Percentiles rank a stretch among this genome's conserved stretches.
These are phyloP conservation scores for Nephila pilipes DNA, from an alignment of 1,140 invertebrate genomes.

Conservation along the genomic window DNA sequence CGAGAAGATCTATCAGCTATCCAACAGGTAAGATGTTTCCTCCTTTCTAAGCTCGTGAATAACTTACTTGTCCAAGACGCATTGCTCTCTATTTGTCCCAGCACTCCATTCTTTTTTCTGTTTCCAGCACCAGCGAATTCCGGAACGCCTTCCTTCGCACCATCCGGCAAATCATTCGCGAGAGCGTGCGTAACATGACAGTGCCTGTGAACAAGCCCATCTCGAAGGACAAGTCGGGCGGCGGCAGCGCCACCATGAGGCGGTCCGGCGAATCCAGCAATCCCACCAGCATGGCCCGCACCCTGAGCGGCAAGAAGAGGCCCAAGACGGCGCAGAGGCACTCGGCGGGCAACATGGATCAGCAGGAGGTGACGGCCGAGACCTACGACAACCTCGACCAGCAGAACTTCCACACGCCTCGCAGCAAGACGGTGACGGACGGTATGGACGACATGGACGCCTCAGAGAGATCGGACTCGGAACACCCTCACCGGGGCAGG, in stretches of 20 bases:
- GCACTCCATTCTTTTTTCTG: not conserved
- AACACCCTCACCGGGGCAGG: conserved; percentile 77
- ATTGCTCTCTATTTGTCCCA: no score
- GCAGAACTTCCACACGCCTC: conserved; percentile 89
- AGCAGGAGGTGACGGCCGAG: conserved; percentile 79
- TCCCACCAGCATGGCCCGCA: conserved; percentile 81
- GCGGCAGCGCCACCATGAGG: conserved; percentile 85
- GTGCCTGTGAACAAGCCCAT: conserved; percentile 85
- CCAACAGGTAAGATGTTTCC: conserved; percentile 89
- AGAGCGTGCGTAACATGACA: conserved; percentile 97
- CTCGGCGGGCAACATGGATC: conserved; percentile 92
- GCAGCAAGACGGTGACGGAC: conserved; percentile 95
- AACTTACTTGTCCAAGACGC: no score
- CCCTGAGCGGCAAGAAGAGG: conserved; percentile 85
- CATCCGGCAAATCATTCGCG: conserved; percentile 96
- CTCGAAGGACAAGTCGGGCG: conserved; percentile 52
- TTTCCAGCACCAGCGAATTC: conserved; percentile 93
- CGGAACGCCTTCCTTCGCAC: conserved; percentile 97
- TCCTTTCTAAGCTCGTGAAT: not conserved
- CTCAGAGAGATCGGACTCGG: conserved; percentile 61
- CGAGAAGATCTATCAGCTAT: conserved; percentile 98
- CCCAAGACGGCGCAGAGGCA: conserved; percentile 87
- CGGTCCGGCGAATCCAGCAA: conserved; percentile 91
- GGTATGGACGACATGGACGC: conserved; percentile 81
- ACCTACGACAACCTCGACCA: conserved; percentile 88